phyloP scores from a whole-genome alignment of 2,888 invertebrate species.

The Lasioglossum marginatum region DNA sequence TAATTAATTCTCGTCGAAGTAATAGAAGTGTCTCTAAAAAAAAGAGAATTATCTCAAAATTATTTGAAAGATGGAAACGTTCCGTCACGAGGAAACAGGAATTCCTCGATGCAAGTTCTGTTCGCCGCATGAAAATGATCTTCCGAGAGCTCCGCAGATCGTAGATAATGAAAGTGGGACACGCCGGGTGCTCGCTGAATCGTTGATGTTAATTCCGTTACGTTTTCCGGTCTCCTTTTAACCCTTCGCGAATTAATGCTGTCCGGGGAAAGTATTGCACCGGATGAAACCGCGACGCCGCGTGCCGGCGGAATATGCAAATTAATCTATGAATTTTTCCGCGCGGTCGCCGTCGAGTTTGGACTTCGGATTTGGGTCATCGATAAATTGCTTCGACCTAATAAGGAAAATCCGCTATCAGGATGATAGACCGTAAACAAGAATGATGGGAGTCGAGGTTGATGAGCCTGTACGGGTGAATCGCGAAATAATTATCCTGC shows the following conservation, averaged over 20 bases:
- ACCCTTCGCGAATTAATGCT: not conserved
- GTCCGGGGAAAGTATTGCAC: constrained; percentile 19
- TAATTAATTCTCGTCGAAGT: too few relatives aligned
- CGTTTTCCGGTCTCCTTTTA: constrained; percentile 12
- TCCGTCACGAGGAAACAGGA: constrained; percentile 14
- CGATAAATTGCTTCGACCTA: constrained; percentile 17
- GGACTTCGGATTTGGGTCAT: not conserved
- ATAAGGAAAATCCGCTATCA: not conserved
- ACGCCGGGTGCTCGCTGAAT: constrained; percentile 21
- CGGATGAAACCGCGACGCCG: not conserved
- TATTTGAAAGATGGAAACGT: constrained; percentile 19
- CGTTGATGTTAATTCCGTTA: constrained; percentile 54
- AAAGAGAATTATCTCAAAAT: not conserved
- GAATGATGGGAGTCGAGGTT: not conserved
- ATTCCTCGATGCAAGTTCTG: constrained; percentile 40
- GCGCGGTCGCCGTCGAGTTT: not conserved
- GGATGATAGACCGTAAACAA: not conserved
- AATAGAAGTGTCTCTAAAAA: not conserved
- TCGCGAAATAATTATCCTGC: not conserved
- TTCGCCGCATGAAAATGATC: constrained; percentile 46
- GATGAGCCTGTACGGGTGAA: not conserved
- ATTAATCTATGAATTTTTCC: constrained; percentile 33
- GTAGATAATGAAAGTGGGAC: constrained; percentile 56
- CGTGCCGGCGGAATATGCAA: constrained; percentile 23
- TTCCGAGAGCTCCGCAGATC: constrained; percentile 31